Base-by-base conservation (phyloP, 2,113 vertebrate genomes). In the Urocynchramus pylzowi region DNA sequence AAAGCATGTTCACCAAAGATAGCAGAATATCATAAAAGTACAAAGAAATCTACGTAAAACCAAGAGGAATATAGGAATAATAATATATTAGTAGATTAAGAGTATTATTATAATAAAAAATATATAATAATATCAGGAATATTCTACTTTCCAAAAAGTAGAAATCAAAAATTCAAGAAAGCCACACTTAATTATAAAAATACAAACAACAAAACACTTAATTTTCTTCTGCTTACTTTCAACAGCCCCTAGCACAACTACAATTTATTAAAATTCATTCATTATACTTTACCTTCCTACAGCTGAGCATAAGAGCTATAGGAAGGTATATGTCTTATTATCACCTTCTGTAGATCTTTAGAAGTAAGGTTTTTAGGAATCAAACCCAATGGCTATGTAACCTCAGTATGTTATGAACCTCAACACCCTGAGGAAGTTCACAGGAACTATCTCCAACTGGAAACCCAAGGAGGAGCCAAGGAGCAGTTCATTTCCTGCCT, bases 261-360 rank as follows among this genome's bases (percentile, higher is more conserved):
- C 11, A 41, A 42, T 63, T 61, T 47, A 74, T 50, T 77, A 53
- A 4, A 24, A 26, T 67, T 53, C 5, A 4, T 37, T 68, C 54
- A 50, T 10, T 18, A 45, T 13, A n/a, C 11, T 53, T 82, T 33
- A 64, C 9, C 57, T 47, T 69, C 26, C 41, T 17, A 12, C 4
- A 83, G 31, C 5, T 57, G 22, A 57, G 14, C 2, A 6, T 13
- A 57, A 83, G 61, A 76, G n/a, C 42, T 61, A n/a, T 1, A 30
- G 49, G 39, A 50, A 80, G 24, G 16, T n/a, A 84, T n/a, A 52
- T 14, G 14, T 26, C 33, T 49, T 53, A 44, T 13, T n/a, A 52
- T 2, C 10, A 49, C 2, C 1, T 5, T 18, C 28, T 21, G 2
- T 0, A 35, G 12, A 10, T 27, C 76, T 4, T 45, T 61, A 35